Percentiles rank a stretch among this genome's conserved stretches.
Evolutionary conservation across 92 coral and sea anemone genomes (phyloP).

Genomic region (Epizoanthus stellaris): DNA sequence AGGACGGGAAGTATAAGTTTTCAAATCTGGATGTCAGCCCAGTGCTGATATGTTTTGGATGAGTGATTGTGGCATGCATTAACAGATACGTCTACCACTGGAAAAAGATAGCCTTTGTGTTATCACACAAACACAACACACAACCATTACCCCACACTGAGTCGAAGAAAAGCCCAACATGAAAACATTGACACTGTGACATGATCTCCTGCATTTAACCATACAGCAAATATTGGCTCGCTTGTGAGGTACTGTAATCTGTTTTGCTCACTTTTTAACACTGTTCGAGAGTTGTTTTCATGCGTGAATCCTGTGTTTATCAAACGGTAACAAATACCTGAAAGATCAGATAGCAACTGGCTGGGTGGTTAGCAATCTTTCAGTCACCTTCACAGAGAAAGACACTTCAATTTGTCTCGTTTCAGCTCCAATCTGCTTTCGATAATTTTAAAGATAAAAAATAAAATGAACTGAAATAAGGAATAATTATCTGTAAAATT

Average conservation of each 20-base stretch:
- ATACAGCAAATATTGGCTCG: too few relatives aligned
- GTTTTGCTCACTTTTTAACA: too few relatives aligned
- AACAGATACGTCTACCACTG: conserved; percentile 28
- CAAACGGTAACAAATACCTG: neutral
- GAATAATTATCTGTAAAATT: neutral
- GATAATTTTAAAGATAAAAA: neutral
- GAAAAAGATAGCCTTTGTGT: conserved; percentile 4
- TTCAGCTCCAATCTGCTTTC: conserved; percentile 13
- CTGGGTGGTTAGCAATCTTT: neutral
- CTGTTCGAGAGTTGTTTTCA: neutral
- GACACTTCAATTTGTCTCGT: conserved; percentile 13
- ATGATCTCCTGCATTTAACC: neutral
- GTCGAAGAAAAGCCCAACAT: conserved; percentile 42
- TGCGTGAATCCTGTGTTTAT: conserved; percentile 3
- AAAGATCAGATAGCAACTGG: neutral
- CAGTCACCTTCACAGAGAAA: conserved; percentile 5
- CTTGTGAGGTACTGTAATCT: too few relatives aligned
- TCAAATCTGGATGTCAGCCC: conserved; percentile 30
- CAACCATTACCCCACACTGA: conserved; percentile 44
- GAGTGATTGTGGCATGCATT: conserved; percentile 23
- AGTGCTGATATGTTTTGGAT: conserved; percentile 20
- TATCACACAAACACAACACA: conserved; percentile 15
- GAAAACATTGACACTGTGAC: conserved; percentile 51
- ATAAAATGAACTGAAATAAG: neutral
- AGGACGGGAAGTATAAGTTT: neutral